A percentile compares a stretch with the other conserved stretches of the same genome.
These are phyloP conservation scores for Phyllopteryx taeniolatus DNA, from an alignment of 2,113 vertebrate species.

Conservation along the genomic window DNA sequence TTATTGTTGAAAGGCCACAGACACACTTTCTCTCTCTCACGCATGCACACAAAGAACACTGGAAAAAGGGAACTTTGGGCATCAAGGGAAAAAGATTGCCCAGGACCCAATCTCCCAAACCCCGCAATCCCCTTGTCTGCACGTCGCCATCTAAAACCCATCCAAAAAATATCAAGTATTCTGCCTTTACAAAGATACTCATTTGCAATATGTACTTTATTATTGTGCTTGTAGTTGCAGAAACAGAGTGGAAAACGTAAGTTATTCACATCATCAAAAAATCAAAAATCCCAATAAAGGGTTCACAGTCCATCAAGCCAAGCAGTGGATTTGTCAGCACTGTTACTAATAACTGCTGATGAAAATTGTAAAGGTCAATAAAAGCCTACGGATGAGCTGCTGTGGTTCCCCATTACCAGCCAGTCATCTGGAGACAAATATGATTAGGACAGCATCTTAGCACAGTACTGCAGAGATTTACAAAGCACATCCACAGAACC, in stretches of 20 bases:
- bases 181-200: neutral
- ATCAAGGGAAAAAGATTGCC: too few species aligned
- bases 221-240: neutral
- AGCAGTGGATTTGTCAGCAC: slow-evolving; percentile 53
- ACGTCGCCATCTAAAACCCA: too few species aligned
- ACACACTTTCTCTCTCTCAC: too few species aligned
- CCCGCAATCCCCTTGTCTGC: too few species aligned
- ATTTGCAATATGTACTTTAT: neutral
- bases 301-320: slow-evolving; percentile 50
- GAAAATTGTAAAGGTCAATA: slow-evolving; percentile 55
- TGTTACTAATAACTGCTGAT: slow-evolving; percentile 57
- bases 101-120: too few species aligned
- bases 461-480: slow-evolving; percentile 22
- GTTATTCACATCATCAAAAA: slow-evolving; percentile 33
- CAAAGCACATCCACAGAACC: slow-evolving; percentile 10
- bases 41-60: too few species aligned
- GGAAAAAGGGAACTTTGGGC: too few species aligned
- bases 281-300: slow-evolving; percentile 41
- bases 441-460: slow-evolving; percentile 42
- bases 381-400: slow-evolving; percentile 47
- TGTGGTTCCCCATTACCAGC: slow-evolving; percentile 38
- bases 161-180: neutral
- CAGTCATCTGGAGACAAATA: slow-evolving; percentile 47
- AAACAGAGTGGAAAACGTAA: slow-evolving; percentile 22
- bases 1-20: too few species aligned